Base-by-base conservation (phyloP, 2,888 invertebrate genomes). In the Macaria notata region DNA sequence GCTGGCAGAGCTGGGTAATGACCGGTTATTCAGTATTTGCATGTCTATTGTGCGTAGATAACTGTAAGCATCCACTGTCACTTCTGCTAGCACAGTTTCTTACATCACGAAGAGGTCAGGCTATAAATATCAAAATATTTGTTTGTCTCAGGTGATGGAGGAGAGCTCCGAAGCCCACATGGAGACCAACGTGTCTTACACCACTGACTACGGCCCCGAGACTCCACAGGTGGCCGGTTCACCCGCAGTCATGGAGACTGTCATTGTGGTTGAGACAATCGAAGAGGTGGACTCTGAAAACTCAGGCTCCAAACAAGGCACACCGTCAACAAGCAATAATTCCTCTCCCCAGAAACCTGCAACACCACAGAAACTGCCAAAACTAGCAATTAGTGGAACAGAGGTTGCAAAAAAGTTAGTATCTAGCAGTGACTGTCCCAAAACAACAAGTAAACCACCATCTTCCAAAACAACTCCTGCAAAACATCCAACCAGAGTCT, bases 111-210 rank as follows among this genome's bases (percentile, higher is more conserved):
- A 74, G 72, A 76, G 74, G 73, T 75, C 72, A 73, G 59, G 70
- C 68, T 82, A 80, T 68, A 81, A 81, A 81, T 83, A 81, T 62
- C 71, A 76, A 66, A 41, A 61, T 69, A 56, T 63, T 75, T 74
- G 66, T 73, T 67, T 79, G 62, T 70, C 75, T 62, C 82, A 88
- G 87, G 79, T 78, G 69, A 89, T 88, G 89, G 89, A 88, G 68
- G 88, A 89, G 68, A 80, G 69, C 65, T 71, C 88, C 62, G 85
- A 85, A 63, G 67, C 74, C 56, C 83, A 83, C 73, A 86, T 87
- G 86, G 89, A 88, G 73, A 86, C 86, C 47, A 86, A 88, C 62
- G 86, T 88, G 58, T 83, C 89, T 39, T 86, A 88, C 31, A 86
- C 87, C 49, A 86, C 86, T 19, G 81, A 78, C 41, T 86, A 88